Evolutionary conservation across 2,113 vertebrate species (phyloP), one percentile per base, ranked within the genome.

Genomic region (Varanus komodoensis): DNA sequence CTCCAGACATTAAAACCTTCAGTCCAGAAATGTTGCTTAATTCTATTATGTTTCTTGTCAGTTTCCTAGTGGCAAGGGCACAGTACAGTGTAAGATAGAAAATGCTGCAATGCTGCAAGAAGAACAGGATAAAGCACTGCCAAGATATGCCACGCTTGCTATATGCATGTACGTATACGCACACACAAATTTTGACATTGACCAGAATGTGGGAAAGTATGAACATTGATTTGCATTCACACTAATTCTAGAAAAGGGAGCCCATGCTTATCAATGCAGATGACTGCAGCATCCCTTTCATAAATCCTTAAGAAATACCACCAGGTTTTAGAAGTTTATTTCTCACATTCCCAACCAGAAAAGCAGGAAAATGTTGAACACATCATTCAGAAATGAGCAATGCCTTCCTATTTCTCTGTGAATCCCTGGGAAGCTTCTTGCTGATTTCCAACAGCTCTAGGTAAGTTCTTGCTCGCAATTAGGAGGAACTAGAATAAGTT

Each of bases 51-150:
- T 67, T 27, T 21, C 78, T 71, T 74, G 77, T 29, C 73, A 34
- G 8, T 12, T 79, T 75, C 69, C 38, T 25, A 52, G 38, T 3
- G 4, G 54, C 25, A 83, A 57, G 74, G 87, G 50, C 88, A 81
- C 69, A 88, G 87, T 78, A 82, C 27, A 38, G 71, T 69, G 87
- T 0, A n/a, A 74, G 0, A 86, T 88, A 86, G 91, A 38, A 2
- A 93, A 93, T 92, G 50, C 89, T 91, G 84, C 89, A 82, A 89
- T 90, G 95, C 92, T 90, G 67, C 75, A 91, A 71, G 74, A n/a
- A 67, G 87, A 29, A 32, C 38, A 74, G 75, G 71, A 90, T 52
- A n/a, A 48, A 12, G 82, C 29, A 52, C 81, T 86, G 75, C 75
- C 89, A 81, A 64, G 32, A 48, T 73, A 38, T 86, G 34, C 1